Evolutionary conservation across 2,888 invertebrate species (phyloP), one percentile per base, ranked within the genome.

Genomic region (Ypsolopha scabrella): DNA sequence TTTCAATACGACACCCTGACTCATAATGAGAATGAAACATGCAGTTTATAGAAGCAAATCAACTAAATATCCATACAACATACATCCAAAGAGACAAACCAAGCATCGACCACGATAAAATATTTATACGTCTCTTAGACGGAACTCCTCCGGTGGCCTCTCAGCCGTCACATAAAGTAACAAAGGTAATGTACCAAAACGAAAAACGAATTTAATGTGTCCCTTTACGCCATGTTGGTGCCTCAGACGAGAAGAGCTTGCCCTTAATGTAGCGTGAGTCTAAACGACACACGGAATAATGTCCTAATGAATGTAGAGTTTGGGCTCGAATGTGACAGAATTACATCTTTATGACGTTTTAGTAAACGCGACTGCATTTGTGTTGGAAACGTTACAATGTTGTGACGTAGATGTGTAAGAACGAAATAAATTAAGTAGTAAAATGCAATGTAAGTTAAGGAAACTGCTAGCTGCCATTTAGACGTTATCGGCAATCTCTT

Each of bases 111-210:
- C 41, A 13, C 13, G 11, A 41, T 41, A 41, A 38, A 45, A 49
- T 52, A 52, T 45, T 4, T 14, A 14, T 9, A 43, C 9, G 13
- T 6, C 43, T 43, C 13, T 24, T 43, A 43, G 43, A 9, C 14
- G 24, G 7, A 11, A 9, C 52, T 14, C 35, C 52, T 10, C 13
- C n/a, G 51, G 49, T 45, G 47, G 37, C 44, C 46, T 48, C 14
- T 36, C 38, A 39, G 38, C 24, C 41, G 49, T 39, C 49, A 41
- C 49, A 49, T 49, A 49, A 50, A 50, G 49, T 58, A 51, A 48
- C 50, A 52, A 50, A 60, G 60, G 64, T 70, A 78, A 77, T 75
- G 76, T 70, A 65, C 68, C 72, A 65, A 60, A 63, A 67, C 72
- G 64, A 64, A 61, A 60, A 66, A 62, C 63, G 65, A 68, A 69